phyloP scores from a whole-genome alignment of 1,140 invertebrate genomes.

The Polypedilum pembai region DNA sequence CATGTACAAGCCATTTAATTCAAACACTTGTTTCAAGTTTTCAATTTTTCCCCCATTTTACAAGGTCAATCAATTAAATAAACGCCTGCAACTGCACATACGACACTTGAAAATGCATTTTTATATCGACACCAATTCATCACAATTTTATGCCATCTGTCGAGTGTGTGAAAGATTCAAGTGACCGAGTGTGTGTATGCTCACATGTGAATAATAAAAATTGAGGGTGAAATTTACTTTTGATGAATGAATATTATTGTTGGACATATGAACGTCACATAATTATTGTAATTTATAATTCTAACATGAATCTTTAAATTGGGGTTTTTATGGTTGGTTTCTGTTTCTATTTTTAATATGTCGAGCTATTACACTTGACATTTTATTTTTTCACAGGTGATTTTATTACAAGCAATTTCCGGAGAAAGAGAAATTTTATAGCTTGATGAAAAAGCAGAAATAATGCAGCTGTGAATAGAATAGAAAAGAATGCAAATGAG shows the following conservation, averaged over 20 bases:
- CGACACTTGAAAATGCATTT: not conserved
- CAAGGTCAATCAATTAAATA: conserved; percentile 5
- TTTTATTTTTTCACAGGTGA: not conserved
- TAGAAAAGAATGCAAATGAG: not conserved
- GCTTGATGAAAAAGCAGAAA: not conserved
- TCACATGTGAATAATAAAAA: not conserved
- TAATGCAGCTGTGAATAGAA: not conserved
- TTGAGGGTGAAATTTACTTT: not conserved
- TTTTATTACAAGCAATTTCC: conserved; percentile 6
- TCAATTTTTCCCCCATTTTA: not conserved
- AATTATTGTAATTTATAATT: conserved; percentile 14
- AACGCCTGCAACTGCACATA: not conserved
- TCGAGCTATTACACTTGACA: not conserved
- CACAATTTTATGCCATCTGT: not conserved
- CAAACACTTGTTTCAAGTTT: not conserved
- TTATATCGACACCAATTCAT: not conserved
- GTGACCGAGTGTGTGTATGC: not conserved
- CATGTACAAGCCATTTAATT: not conserved
- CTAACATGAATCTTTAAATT: not conserved
- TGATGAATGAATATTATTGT: not conserved
- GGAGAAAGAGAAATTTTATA: not conserved
- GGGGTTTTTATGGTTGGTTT: not conserved
- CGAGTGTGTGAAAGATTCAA: not conserved
- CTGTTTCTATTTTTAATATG: not conserved
- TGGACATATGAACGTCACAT: not conserved